Percentiles rank a stretch among this genome's conserved stretches.
Evolutionary conservation across 2,113 vertebrate genomes (phyloP).

Genomic region (Synodontis membranacea): DNA sequence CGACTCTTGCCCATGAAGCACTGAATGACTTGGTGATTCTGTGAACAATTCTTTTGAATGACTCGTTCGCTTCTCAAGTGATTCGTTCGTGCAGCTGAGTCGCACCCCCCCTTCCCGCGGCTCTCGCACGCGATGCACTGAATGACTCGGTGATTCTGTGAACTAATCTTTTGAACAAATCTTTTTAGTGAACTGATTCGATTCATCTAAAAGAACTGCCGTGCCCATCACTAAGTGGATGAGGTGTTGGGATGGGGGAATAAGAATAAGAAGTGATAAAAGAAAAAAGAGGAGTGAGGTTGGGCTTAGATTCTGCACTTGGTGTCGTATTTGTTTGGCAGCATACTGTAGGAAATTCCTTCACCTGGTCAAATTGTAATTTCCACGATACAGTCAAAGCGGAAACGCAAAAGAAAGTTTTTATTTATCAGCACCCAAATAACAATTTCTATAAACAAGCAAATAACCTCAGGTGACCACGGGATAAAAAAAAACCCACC

Average conservation of each 20-base stretch:
- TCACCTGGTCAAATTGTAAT: not conserved
- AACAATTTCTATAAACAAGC: not conserved
- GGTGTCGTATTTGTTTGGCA: not conserved
- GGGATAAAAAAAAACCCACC: not conserved
- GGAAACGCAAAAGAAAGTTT: not conserved
- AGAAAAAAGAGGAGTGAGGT: conserved; percentile 35
- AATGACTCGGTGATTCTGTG: too few relatives aligned
- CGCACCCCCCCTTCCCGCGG: too few relatives aligned
- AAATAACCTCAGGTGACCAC: not conserved
- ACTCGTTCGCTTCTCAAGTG: too few relatives aligned
- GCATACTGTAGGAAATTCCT: not conserved
- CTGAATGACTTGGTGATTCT: too few relatives aligned
- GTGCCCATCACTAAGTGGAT: too few relatives aligned
- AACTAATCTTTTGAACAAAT: too few relatives aligned
- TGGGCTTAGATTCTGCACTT: not conserved
- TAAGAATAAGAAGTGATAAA: not conserved
- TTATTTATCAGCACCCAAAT: not conserved
- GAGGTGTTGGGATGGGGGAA: not conserved
- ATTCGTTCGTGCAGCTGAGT: too few relatives aligned
- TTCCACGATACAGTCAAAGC: not conserved
- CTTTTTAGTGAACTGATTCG: too few relatives aligned
- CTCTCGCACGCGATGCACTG: too few relatives aligned
- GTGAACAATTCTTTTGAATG: too few relatives aligned
- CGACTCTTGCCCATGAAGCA: too few relatives aligned
- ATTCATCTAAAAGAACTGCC: too few relatives aligned